Conservation (phyloP, 2,113 vertebrate species). For the Rhinogobius similis region DNA sequence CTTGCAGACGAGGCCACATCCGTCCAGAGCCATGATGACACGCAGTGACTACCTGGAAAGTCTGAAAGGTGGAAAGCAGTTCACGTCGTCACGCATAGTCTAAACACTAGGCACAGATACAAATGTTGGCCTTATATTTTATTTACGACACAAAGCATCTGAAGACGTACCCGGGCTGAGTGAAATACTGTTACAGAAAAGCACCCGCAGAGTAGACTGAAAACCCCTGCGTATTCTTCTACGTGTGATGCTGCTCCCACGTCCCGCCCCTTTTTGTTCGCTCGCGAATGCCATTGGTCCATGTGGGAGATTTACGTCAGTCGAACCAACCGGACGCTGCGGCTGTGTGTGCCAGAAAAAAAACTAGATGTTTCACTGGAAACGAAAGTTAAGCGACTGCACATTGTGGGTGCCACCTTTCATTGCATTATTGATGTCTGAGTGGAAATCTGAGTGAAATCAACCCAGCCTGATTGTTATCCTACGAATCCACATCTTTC, state of each 20-base stretch:
- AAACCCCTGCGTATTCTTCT: no score
- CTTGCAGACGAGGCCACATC: conserved; percentile 61
- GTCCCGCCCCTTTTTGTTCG: conserved; percentile 3
- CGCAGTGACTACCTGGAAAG: not conserved
- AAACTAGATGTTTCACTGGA: no score
- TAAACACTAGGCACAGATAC: not conserved
- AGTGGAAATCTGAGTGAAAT: no score
- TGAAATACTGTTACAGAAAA: no score
- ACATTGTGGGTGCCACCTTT: no score
- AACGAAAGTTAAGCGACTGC: conserved; percentile 25
- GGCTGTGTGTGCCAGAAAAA: no score
- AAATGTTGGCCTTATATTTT: not conserved
- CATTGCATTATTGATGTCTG: no score
- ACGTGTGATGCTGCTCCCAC: accelerated
- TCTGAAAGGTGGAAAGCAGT: conserved; percentile 15
- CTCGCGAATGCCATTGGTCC: conserved; percentile 29
- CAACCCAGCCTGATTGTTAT: no score
- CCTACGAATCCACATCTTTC: no score
- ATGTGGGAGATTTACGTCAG: not conserved
- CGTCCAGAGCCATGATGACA: conserved; percentile 59
- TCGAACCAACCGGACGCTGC: not conserved
- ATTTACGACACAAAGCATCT: no score
- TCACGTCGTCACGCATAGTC: not conserved
- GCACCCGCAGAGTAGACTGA: not conserved
- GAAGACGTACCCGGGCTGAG: not conserved